Base-by-base conservation (phyloP, 1,140 invertebrate species). In the Drosophila nasuta region DNA sequence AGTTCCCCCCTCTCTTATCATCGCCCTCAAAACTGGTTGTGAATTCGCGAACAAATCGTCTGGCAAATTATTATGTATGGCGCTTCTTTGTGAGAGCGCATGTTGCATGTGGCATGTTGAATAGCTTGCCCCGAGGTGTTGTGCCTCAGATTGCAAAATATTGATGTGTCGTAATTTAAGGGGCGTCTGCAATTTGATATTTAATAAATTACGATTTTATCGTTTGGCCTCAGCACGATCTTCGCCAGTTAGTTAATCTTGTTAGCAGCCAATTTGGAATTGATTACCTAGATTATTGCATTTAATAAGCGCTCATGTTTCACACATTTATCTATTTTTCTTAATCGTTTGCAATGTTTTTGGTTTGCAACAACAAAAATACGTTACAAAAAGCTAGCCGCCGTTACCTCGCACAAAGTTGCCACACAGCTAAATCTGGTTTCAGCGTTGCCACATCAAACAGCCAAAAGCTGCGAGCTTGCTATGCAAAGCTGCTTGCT, bases 21-120 rank as follows among this genome's bases (percentile, higher is more conserved):
- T 59, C 57, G 35, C 38, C n/a, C 57, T 33, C 15, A 59, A 25
- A 73, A 73, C 75, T 81, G 65, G 67, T 75, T 77, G 67, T 77
- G 56, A 68, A 87, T 79, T 82, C 67, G 83, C 76, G 56, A 79
- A 76, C 83, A 87, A 87, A 87, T 87, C 82, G 82, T 79, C 82
- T 79, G 82, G 83, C 83, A 87, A 87, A 87, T 87, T 86, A 87
- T 80, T 80, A 83, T 87, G 80, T 77, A 87, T 77, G 69, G 83
- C 20, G 72, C 73, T 38, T 3, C 35, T 38, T 49, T 17, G 25
- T 77, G 74, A 67, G 68, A 25, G 30, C 30, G 30, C 30, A 33
- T 33, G 30, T 33, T 33, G 30, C 30, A 33, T 33, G 30, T 33
- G 30, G 30, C 72, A 74, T 77, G 77, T 77, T 78, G 59, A 68